Conservation (phyloP, 2,888 invertebrate genomes). For the Tiliacea aurago region DNA sequence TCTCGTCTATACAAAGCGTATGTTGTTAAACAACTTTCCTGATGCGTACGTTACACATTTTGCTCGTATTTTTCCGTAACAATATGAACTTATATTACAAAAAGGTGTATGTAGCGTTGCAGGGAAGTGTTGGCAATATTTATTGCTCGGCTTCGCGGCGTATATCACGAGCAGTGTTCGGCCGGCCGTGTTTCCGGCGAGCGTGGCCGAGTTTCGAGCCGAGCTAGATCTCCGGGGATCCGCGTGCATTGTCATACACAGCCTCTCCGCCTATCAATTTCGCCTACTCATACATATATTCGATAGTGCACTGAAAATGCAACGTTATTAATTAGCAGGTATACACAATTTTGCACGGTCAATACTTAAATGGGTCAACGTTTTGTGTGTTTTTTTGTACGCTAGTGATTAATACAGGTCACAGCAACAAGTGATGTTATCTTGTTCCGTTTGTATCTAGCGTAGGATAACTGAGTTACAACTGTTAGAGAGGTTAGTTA, state of each 20-base stretch:
- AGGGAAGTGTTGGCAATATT: slow-evolving; percentile 61
- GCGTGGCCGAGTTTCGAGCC: slow-evolving; percentile 81
- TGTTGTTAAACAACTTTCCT: slow-evolving; percentile 50
- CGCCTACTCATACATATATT: slow-evolving; percentile 42
- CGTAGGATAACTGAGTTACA: slow-evolving; percentile 30
- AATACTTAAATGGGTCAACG: slow-evolving; percentile 61
- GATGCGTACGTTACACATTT: slow-evolving; percentile 39
- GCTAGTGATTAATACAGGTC: slow-evolving; percentile 51
- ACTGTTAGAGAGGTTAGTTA: slow-evolving; percentile 13
- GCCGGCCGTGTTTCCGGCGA: slow-evolving; percentile 73
- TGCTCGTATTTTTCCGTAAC: slow-evolving; percentile 38
- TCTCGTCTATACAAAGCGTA: slow-evolving; percentile 7
- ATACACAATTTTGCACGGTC: slow-evolving; percentile 45
- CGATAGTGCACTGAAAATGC: slow-evolving; percentile 47
- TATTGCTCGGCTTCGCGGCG: slow-evolving; percentile 53
- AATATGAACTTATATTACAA: slow-evolving; percentile 44
- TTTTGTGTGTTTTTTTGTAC: slow-evolving; percentile 52
- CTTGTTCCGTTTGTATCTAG: slow-evolving; percentile 39
- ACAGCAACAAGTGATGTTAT: slow-evolving; percentile 57
- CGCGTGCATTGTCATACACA: slow-evolving; percentile 75
- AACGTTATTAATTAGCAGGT: slow-evolving; percentile 53
- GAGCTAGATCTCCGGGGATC: slow-evolving; percentile 79
- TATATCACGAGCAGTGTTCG: slow-evolving; percentile 68
- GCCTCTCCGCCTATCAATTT: slow-evolving; percentile 66
- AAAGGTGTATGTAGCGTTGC: slow-evolving; percentile 33